phyloP scores from a whole-genome alignment of 2,113 vertebrate species.

The Clarias batrachus region DNA sequence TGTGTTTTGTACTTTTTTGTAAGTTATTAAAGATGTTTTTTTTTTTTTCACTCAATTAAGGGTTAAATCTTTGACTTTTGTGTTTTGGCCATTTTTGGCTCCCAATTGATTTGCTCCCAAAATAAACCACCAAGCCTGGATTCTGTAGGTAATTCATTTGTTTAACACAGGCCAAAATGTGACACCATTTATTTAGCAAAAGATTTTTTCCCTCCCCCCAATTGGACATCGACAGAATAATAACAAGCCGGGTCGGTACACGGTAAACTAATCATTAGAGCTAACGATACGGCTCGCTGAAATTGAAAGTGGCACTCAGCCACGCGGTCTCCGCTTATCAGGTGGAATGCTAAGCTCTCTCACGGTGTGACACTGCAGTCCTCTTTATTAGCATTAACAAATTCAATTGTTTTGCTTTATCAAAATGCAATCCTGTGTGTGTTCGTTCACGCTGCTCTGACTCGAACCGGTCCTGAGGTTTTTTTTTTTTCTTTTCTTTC shows the following conservation, averaged over 20 bases:
- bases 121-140: not conserved
- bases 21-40: no score
- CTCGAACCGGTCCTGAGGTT: not conserved
- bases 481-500: no score
- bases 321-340: constrained; percentile 22
- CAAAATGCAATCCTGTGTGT: not conserved
- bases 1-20: no score
- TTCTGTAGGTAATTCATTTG: not conserved
- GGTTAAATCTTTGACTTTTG: not conserved
- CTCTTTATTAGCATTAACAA: constrained; percentile 52
- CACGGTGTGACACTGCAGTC: constrained; percentile 32
- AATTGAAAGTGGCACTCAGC: not conserved
- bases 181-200: not conserved
- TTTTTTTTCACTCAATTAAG: no score
- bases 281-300: not conserved
- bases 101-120: not conserved
- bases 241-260: not conserved
- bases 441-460: not conserved
- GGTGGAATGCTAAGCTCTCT: constrained; percentile 27
- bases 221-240: not conserved
- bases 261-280: not conserved
- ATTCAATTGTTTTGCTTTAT: constrained; percentile 46
- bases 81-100: not conserved
- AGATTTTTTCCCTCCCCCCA: not conserved
- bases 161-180: not conserved